Base-by-base conservation (phyloP, 1,140 invertebrate genomes). In the Leptopilina clavipes region DNA sequence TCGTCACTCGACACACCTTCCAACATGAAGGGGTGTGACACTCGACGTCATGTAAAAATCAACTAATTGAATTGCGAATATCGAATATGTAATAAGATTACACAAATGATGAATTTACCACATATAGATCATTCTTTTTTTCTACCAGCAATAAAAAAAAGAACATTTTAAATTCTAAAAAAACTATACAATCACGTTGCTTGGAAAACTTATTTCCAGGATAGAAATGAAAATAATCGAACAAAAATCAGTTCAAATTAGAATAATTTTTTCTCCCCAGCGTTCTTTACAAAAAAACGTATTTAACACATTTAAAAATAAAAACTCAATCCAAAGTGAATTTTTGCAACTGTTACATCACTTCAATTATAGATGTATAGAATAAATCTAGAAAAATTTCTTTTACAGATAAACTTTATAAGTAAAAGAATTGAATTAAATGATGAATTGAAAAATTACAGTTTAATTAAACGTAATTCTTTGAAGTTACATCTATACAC, bases 1-100 rank as follows among this genome's bases (percentile, higher is more conserved):
- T 22, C 54, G 56, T 59, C 73, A 59, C 40, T 74, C 2, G 73
- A 65, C 73, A 74, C 73, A 74, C 73, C 73, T 59, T 74, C 73
- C 73, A 74, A 59, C 59, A 54, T 74, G 73, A 54, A 74, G 73
- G 54, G 73, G 73, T 54, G 73, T 74, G 73, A 65, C 73, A 65
- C 59, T 59, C 25, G 52, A 59, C 54, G 54, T 54, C 56, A 59
- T 14, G 19, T 59, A 59, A 2, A 59, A 22, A 59, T 59, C 22
- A 59, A 59, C 56, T 59, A 59, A 59, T 59, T 59, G 56, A 19
- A 59, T 59, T 59, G 19, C 19, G 19, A 59, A 59, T 59, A 59
- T 59, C 19, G 11, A 59, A 12, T 31, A 31, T 59, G 56, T 5
- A 59, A 59, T 59, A 59, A 59, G 10, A 59, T 59, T 25, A 59